A percentile compares a stretch with the other conserved stretches of the same genome.
Conservation (phyloP, 1,140 invertebrate species). For the Coptotermes formosanus region DNA sequence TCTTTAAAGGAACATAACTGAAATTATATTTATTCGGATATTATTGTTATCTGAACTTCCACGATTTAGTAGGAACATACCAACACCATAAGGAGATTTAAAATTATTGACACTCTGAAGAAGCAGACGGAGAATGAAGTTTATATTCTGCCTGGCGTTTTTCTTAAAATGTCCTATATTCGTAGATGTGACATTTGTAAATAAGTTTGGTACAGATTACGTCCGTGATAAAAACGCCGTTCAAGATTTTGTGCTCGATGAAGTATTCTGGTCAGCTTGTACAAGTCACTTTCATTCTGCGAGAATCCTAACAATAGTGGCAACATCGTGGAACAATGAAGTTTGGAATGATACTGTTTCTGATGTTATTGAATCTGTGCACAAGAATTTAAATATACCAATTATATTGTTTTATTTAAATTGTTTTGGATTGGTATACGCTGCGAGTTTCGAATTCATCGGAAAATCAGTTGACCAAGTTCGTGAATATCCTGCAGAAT, state of each 20-base stretch:
- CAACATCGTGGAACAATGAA: not conserved
- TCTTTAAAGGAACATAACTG: too few relatives aligned
- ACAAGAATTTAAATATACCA: not conserved
- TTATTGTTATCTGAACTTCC: too few relatives aligned
- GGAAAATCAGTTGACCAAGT: not conserved
- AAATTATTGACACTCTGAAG: too few relatives aligned
- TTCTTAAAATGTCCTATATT: not conserved
- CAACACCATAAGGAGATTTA: too few relatives aligned
- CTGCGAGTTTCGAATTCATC: not conserved
- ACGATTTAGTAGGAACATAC: too few relatives aligned
- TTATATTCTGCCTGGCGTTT: not conserved
- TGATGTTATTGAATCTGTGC: not conserved
- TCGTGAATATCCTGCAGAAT: not conserved
- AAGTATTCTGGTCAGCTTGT: not conserved
- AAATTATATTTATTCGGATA: too few relatives aligned
- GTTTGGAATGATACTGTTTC: not conserved
- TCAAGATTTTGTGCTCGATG: not conserved
- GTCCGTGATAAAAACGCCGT: not conserved
- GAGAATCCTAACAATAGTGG: not conserved
- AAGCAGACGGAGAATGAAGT: not conserved
- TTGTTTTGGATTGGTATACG: not conserved
- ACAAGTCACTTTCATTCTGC: not conserved
- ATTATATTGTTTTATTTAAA: not conserved
- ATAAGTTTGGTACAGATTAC: not conserved
- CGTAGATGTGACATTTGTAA: not conserved